Conservation (phyloP, 1,140 invertebrate species). For the Caenorhabditis remanei region DNA sequence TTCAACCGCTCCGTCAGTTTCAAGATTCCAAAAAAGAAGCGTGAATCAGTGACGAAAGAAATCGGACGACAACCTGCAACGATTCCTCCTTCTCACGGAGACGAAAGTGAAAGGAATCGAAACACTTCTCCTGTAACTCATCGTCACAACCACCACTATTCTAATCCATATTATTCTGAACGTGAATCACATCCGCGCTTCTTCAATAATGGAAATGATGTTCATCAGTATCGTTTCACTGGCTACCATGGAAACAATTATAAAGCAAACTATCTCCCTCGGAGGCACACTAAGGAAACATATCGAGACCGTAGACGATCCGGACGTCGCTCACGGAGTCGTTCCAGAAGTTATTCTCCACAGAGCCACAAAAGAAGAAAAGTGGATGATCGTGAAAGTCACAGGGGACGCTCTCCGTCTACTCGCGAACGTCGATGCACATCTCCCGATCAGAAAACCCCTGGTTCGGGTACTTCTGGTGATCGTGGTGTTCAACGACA, state of each 20-base stretch:
- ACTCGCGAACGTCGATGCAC: background rate
- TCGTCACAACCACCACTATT: background rate
- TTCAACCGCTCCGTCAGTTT: conserved; percentile 20
- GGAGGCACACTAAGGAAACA: background rate
- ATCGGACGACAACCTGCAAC: too few relatives aligned
- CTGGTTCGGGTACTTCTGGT: background rate
- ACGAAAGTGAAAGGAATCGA: background rate
- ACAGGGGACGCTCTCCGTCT: background rate
- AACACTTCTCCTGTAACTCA: background rate
- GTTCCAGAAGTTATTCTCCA: conserved; percentile 5
- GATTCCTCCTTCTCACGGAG: background rate
- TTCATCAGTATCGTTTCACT: conserved; percentile 40
- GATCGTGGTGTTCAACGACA: background rate
- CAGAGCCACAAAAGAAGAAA: conserved; percentile 14
- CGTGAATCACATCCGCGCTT: conserved; percentile 22
- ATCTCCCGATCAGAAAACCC: background rate
- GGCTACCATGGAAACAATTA: conserved; percentile 44
- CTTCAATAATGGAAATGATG: conserved; percentile 39
- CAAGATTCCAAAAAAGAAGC: conserved; percentile 58
- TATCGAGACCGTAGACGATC: conserved; percentile 17
- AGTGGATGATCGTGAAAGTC: conserved; percentile 7
- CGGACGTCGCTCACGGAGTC: background rate
- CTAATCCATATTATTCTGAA: conserved; percentile 7
- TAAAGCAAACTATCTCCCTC: background rate
- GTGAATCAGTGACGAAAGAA: background rate